Percentiles rank a stretch among this genome's conserved stretches.
Conservation (phyloP, 2,113 vertebrate genomes). For the Labrus mixtus region DNA sequence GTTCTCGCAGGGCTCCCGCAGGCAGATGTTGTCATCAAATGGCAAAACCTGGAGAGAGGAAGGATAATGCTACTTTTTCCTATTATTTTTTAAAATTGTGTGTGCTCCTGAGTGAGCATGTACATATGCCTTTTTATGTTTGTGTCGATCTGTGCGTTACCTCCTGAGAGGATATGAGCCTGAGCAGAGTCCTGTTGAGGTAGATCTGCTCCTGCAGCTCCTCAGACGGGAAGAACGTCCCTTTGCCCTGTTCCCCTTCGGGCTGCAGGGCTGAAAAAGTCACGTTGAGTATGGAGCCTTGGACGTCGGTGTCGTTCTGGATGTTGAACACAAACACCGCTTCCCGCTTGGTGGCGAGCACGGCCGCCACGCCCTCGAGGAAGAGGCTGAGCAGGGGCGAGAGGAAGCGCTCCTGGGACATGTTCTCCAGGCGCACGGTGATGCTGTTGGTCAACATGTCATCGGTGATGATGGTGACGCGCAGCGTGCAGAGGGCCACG, state of each 20-base stretch:
- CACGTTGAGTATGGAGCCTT: slow-evolving; percentile 93
- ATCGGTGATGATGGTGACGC: slow-evolving; percentile 96
- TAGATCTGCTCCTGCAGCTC: slow-evolving; percentile 98
- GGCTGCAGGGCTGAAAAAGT: slow-evolving; percentile 95
- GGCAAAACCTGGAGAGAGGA: slow-evolving; percentile 86
- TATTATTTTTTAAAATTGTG: background rate
- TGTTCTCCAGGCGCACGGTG: slow-evolving; percentile 96
- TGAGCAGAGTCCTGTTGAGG: slow-evolving; percentile 93
- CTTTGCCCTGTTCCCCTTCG: slow-evolving; percentile 81
- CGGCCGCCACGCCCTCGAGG: slow-evolving; percentile 92
- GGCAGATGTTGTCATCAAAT: slow-evolving; percentile 97
- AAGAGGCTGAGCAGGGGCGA: slow-evolving; percentile 93
- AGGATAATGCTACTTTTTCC: background rate
- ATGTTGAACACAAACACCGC: slow-evolving; percentile 95
- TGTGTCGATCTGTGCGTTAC: slow-evolving; percentile 35
- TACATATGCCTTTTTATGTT: too few relatives aligned
- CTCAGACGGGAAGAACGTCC: slow-evolving; percentile 92
- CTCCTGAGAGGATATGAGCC: slow-evolving; percentile 91
- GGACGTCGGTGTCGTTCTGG: slow-evolving; percentile 95
- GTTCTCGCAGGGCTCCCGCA: slow-evolving; percentile 97
- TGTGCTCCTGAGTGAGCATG: background rate
- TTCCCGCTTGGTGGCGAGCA: slow-evolving; percentile 91
- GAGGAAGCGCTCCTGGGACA: slow-evolving; percentile 97
- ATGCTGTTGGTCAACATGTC: slow-evolving; percentile 99
- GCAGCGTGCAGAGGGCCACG: slow-evolving; percentile 89